Percentiles rank a stretch among this genome's conserved stretches.
These are phyloP conservation scores for Phymastichus coffea DNA, from an alignment of 1,140 invertebrate species.

Conservation along the genomic window DNA sequence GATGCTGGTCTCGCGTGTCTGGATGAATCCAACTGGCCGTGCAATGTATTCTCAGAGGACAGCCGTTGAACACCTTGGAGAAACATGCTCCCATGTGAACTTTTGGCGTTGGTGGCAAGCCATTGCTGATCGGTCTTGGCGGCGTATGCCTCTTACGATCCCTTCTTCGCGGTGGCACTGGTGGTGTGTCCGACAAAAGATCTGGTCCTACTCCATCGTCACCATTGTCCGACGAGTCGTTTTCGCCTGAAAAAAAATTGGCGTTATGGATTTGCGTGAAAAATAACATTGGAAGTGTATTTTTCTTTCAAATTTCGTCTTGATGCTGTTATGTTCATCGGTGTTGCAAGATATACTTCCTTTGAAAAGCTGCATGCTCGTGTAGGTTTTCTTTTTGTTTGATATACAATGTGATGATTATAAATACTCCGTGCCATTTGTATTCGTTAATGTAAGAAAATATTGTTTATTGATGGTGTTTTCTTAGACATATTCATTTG, in stretches of 20 bases:
- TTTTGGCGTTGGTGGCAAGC: constrained; percentile 95
- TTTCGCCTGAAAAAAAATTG: constrained; percentile 46
- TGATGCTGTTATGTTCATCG: too few relatives aligned
- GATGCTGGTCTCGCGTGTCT: constrained; percentile 93
- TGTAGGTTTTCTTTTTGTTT: too few relatives aligned
- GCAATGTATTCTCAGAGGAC: constrained; percentile 94
- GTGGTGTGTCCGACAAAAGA: constrained; percentile 65
- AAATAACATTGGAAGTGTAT: too few relatives aligned
- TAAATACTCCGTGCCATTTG: too few relatives aligned
- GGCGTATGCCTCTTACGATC: constrained; percentile 75
- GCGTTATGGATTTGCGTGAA: too few relatives aligned
- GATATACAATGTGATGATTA: too few relatives aligned
- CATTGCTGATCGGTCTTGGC: constrained; percentile 85
- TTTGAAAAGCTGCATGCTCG: too few relatives aligned
- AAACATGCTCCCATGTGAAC: constrained; percentile 99
- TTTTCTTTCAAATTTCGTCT: too few relatives aligned
- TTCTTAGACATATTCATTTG: too few relatives aligned
- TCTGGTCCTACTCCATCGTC: constrained; percentile 63
- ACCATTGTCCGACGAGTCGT: constrained; percentile 46
- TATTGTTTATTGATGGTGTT: too few relatives aligned
- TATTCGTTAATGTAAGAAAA: too few relatives aligned
- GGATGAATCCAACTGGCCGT: constrained; percentile 98
- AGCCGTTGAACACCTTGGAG: constrained; percentile 98
- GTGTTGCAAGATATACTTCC: too few relatives aligned
- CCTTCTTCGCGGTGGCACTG: constrained; percentile 75